These are phyloP conservation scores for Sesia bembeciformis DNA, from an alignment of 2,888 invertebrate genomes.

Conservation along the genomic window DNA sequence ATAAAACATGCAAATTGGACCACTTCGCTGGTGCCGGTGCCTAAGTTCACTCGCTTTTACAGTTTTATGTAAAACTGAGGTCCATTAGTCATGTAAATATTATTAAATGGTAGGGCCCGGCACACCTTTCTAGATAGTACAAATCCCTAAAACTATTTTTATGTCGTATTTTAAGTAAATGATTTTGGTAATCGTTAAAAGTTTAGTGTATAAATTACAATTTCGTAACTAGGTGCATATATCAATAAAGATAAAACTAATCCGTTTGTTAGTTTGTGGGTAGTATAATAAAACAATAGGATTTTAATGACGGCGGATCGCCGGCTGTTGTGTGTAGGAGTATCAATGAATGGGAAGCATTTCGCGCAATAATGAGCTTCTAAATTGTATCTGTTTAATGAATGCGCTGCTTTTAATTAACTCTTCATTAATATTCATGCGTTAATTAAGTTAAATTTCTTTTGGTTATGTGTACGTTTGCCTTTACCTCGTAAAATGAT, in stretches of 20 bases:
- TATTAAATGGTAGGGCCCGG: slow-evolving; percentile 23
- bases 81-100: slow-evolving; percentile 67
- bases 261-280: too few relatives aligned
- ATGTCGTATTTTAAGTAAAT: too few relatives aligned
- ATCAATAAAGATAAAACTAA: too few relatives aligned
- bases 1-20: slow-evolving; percentile 73
- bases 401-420: slow-evolving; percentile 18
- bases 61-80: slow-evolving; percentile 66
- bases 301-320: slow-evolving; percentile 47
- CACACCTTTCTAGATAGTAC: too few relatives aligned
- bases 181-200: too few relatives aligned
- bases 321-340: slow-evolving; percentile 37
- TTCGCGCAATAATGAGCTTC: slow-evolving; percentile 51
- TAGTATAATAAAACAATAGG: slow-evolving; percentile 32
- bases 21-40: slow-evolving; percentile 53
- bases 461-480: too few relatives aligned
- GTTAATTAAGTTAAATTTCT: too few relatives aligned
- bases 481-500: too few relatives aligned
- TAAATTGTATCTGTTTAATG: slow-evolving; percentile 37
- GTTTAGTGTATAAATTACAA: too few relatives aligned
- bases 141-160: too few relatives aligned
- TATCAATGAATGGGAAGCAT: slow-evolving; percentile 47
- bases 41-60: slow-evolving; percentile 67
- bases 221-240: too few relatives aligned
- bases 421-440: too few relatives aligned